These are phyloP conservation scores for Crotalus viridis DNA, from an alignment of 2,113 vertebrate species.

Conservation along the genomic window DNA sequence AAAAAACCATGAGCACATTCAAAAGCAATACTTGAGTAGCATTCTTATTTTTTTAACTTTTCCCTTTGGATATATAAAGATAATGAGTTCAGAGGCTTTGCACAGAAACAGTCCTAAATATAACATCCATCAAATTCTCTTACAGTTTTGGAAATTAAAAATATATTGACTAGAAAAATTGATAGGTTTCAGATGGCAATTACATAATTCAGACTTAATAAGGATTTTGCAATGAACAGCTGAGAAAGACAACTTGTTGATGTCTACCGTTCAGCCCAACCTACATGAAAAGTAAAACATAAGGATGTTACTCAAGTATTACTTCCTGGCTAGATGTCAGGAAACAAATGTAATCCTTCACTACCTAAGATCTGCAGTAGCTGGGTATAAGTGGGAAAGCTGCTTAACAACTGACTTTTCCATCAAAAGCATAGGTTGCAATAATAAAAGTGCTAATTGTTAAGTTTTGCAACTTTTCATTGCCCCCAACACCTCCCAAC, in stretches of 20 bases:
- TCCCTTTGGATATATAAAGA: not conserved
- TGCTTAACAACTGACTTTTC: not conserved
- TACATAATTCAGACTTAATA: not conserved
- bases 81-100: not conserved
- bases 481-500: not conserved
- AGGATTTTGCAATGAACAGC: not conserved
- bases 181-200: not conserved
- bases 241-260: not conserved
- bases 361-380: not conserved
- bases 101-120: not conserved
- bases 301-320: not conserved
- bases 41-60: not conserved
- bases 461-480: not conserved
- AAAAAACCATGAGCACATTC: not conserved
- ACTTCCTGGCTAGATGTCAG: not conserved
- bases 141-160: not conserved
- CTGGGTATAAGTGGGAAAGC: not conserved
- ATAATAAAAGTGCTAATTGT: not conserved
- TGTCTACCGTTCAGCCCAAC: not conserved
- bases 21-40: not conserved
- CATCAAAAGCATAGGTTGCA: not conserved
- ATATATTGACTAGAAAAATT: not conserved
- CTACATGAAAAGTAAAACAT: not conserved
- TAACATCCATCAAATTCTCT: not conserved
- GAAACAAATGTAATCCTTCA: not conserved